These are phyloP conservation scores for Apamea sordens DNA, from an alignment of 2,888 invertebrate species.

Conservation along the genomic window DNA sequence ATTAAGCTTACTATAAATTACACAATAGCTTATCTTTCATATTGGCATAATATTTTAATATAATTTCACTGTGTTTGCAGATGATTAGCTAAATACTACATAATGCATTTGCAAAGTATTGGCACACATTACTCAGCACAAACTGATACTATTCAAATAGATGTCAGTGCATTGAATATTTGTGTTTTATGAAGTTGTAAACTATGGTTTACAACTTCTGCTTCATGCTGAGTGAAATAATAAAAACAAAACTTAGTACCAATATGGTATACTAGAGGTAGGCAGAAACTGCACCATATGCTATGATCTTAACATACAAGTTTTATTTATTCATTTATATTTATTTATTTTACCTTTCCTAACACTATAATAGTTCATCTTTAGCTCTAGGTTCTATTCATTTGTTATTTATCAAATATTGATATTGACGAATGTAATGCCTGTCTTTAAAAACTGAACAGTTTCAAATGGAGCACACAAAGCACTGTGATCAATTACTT, in stretches of 20 bases:
- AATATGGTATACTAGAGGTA: background rate
- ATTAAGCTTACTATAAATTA: constrained; percentile 50
- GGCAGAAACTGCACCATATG: background rate
- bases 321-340: no score
- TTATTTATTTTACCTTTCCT: no score
- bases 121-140: constrained; percentile 34
- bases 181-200: background rate
- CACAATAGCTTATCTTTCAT: constrained; percentile 56
- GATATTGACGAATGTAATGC: background rate
- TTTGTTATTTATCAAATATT: constrained; percentile 1
- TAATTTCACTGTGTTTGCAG: constrained; percentile 51
- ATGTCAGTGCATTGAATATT: background rate
- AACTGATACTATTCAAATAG: constrained; percentile 2
- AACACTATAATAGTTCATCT: background rate
- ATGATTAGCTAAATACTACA: constrained; percentile 44
- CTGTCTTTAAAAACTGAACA: constrained; percentile 10
- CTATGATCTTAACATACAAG: background rate
- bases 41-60: constrained; percentile 60
- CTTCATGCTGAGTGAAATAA: background rate
- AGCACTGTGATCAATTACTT: background rate
- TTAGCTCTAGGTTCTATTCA: constrained; percentile 12
- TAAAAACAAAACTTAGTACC: background rate
- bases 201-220: background rate
- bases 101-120: constrained; percentile 37
- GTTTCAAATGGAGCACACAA: background rate